A percentile compares a stretch with the other conserved stretches of the same genome.
These are phyloP conservation scores for Marcusenius ussheri DNA, from an alignment of 2,113 vertebrate species.

Conservation along the genomic window DNA sequence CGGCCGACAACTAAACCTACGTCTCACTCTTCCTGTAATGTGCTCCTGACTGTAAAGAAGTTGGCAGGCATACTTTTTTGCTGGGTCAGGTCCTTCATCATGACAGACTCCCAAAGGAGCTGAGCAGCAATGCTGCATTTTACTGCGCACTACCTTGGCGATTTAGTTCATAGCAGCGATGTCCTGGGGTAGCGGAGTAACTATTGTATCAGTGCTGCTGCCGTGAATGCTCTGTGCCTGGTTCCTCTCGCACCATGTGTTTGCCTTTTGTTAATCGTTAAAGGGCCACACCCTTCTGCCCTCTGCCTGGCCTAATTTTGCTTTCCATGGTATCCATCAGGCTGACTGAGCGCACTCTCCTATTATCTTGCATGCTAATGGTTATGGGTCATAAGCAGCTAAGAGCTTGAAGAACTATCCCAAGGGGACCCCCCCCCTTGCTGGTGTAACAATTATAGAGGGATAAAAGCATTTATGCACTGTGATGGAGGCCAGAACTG, in stretches of 20 bases:
- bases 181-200: not conserved
- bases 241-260: not conserved
- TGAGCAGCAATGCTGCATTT: not conserved
- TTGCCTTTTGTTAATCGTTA: not conserved
- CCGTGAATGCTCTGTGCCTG: not conserved
- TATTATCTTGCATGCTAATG: not conserved
- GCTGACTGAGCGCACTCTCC: not conserved
- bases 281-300: not conserved
- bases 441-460: constrained; percentile 3
- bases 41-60: not conserved
- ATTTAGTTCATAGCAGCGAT: not conserved
- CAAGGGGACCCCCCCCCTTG: not conserved
- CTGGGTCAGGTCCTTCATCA: not conserved
- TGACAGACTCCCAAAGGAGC: not conserved
- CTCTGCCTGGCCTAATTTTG: not conserved
- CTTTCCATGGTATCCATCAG: too few species aligned
- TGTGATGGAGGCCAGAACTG: constrained; percentile 4
- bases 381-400: not conserved
- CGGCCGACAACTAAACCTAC: not conserved
- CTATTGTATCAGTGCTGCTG: too few species aligned
- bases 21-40: not conserved
- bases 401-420: not conserved
- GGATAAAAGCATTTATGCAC: not conserved
- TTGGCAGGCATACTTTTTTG: not conserved
- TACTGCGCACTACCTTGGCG: not conserved